Evolutionary conservation across 2,888 invertebrate species (phyloP).

Genomic region (Dichetophora obliterata): DNA sequence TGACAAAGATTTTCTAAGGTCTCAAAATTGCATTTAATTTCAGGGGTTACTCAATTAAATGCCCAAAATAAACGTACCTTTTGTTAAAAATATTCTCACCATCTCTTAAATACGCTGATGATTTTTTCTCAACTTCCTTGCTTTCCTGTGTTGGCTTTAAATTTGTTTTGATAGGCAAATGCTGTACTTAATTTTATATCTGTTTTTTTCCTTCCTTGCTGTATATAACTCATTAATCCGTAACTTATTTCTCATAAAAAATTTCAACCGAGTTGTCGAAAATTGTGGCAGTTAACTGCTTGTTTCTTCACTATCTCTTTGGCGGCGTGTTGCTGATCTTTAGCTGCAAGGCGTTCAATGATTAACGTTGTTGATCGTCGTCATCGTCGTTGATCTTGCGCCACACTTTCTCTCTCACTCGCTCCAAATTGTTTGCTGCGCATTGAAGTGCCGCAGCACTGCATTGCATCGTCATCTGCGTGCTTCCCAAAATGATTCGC

Average conservation of each 20-base stretch:
- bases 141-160: too few relatives aligned
- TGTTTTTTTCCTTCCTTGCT: too few relatives aligned
- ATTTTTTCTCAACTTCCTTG: too few relatives aligned
- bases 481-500: conserved; percentile 1
- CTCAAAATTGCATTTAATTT: conserved; percentile 59
- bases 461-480: too few relatives aligned
- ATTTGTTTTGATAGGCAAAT: too few relatives aligned
- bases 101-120: too few relatives aligned
- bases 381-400: not conserved
- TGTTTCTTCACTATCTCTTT: not conserved
- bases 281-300: too few relatives aligned
- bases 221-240: too few relatives aligned
- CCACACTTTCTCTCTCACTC: too few relatives aligned
- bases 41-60: not conserved
- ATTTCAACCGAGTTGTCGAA: too few relatives aligned
- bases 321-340: conserved; percentile 11
- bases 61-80: not conserved
- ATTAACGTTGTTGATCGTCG: not conserved
- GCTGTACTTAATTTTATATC: too few relatives aligned
- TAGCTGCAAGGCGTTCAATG: not conserved
- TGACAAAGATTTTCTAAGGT: conserved; percentile 49
- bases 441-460: not conserved
- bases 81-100: not conserved
- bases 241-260: too few relatives aligned
- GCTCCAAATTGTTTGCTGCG: not conserved